phyloP scores from a whole-genome alignment of 2,888 invertebrate species.

The Drosophila putrida region DNA sequence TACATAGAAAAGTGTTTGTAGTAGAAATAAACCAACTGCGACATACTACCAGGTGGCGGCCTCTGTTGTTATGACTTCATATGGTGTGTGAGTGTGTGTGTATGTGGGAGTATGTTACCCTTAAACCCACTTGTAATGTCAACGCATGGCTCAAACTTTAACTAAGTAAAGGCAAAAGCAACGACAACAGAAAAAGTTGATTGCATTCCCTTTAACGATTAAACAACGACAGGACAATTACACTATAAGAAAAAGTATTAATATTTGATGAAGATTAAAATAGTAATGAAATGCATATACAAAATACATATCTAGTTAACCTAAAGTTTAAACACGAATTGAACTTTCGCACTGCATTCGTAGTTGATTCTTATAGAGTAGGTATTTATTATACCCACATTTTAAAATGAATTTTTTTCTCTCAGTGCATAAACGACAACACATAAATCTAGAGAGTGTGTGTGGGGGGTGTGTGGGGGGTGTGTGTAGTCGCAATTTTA shows the following conservation, averaged over 20 bases:
- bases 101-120: conserved; percentile 22
- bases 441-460: conserved; percentile 59
- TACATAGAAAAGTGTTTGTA: background rate
- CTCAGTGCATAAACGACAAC: conserved; percentile 19
- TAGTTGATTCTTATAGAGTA: too few species aligned
- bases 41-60: conserved; percentile 65
- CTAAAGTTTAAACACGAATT: too few species aligned
- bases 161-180: conserved; percentile 39
- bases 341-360: too few species aligned
- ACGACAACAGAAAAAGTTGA: conserved; percentile 34
- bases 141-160: conserved; percentile 50
- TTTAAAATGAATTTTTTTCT: conserved; percentile 4
- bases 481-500: conserved; percentile 63
- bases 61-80: conserved; percentile 53
- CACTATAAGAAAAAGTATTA: conserved; percentile 4
- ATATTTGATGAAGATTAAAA: background rate
- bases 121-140: conserved; percentile 45
- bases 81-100: conserved; percentile 19
- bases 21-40: conserved; percentile 21
- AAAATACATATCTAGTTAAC: too few species aligned
- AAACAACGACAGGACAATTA: conserved; percentile 64
- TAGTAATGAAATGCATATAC: background rate
- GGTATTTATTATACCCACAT: too few species aligned
- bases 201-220: conserved; percentile 69
- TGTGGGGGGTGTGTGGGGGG: conserved; percentile 8